Evolutionary conservation across 2,797 vertebrate species (phyloP), one percentile per base, ranked within the genome.

Genomic region (Falco rusticolus): DNA sequence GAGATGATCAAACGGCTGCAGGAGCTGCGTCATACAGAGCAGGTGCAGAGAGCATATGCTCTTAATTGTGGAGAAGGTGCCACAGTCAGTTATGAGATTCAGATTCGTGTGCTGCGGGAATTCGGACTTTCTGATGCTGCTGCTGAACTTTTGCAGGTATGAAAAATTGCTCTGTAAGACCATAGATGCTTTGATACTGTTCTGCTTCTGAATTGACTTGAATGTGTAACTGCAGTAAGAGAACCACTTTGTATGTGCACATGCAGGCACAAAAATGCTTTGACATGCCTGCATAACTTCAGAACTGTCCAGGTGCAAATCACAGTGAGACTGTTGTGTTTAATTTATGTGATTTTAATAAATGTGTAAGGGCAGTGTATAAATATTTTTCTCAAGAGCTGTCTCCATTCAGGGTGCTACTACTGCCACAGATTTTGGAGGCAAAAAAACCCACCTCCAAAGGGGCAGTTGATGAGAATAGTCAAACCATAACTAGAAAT

Each of bases 11-110:
- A 96, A 21, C 98, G 99, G 70, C 98, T 99, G 89, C 99, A 99
- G 97, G 99, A 99, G 72, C 98, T 99, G 39, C 98, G 99, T 33
- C 99, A 99, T 93, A 99, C 98, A 0, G 99, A 99, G 96, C 99
- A 99, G 97, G 99, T 99, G 87, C 99, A 99, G 95, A 97, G 99
- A 77, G 99, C 99, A 1, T 99, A 99, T 1, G 99, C 99, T 1
- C 98, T 99, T 5, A 99, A 99, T 94, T 99, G 99, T 5, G 99
- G 99, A 9, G 99, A 99, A 91, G 99, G 99, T 0, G 99, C 99
- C 97, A 99, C 99, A 0, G 99, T 99, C 97, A 99, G 99, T 93
- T 99, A 99, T 1, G 99, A 99, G 96, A 99, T 99, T 94, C 99
- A 99, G 98, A 99, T 99, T 68, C 98, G 99, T 2, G 99, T 99